A percentile compares a stretch with the other conserved stretches of the same genome.
These are phyloP conservation scores for Seira musarum DNA, from an alignment of 2,888 invertebrate species.

Conservation along the genomic window DNA sequence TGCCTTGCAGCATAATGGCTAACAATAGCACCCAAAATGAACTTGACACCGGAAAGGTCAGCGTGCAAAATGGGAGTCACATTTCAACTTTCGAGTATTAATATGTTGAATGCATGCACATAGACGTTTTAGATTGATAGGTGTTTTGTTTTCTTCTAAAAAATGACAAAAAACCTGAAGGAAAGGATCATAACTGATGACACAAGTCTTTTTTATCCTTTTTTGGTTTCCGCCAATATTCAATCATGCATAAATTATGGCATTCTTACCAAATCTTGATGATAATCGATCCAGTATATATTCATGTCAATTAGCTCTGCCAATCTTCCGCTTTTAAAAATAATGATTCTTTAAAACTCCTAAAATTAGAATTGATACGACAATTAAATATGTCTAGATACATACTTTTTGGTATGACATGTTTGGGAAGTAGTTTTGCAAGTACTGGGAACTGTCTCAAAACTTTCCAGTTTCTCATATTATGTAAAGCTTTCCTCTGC, in stretches of 20 bases:
- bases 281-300: background rate
- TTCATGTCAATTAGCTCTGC: background rate
- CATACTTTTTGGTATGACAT: background rate
- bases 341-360: background rate
- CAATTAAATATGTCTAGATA: background rate
- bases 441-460: background rate
- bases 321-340: background rate
- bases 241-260: background rate
- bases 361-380: too few relatives aligned
- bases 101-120: background rate
- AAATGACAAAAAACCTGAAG: background rate
- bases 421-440: background rate
- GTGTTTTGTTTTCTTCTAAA: background rate
- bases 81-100: background rate
- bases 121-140: background rate
- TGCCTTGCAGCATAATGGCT: background rate
- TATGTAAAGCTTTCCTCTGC: background rate
- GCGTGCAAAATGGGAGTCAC: background rate
- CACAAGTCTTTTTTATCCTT: background rate
- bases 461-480: background rate
- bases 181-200: background rate
- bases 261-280: background rate
- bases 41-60: slow-evolving; percentile 33
- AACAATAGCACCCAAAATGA: slow-evolving; percentile 29
- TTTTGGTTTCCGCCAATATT: background rate